A percentile compares a stretch with the other conserved stretches of the same genome.
Conservation (phyloP, 1,140 invertebrate genomes). For the Amyelois transitella region DNA sequence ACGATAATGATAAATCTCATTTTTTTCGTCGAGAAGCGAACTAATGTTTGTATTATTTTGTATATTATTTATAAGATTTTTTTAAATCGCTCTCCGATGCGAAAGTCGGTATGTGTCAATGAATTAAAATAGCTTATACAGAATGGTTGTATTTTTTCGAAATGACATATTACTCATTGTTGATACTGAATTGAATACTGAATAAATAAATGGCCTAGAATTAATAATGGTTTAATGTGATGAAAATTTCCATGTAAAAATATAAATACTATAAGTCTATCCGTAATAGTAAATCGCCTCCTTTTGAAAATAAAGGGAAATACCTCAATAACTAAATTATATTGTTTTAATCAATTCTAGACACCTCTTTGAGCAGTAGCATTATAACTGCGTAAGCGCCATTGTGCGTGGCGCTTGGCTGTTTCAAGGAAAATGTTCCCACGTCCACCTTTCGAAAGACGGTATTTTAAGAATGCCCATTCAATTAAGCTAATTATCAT, state of each 20-base stretch:
- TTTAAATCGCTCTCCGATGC: slow-evolving; percentile 47
- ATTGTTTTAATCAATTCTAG: slow-evolving; percentile 50
- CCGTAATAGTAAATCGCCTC: slow-evolving; percentile 68
- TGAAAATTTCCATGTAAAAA: slow-evolving; percentile 74
- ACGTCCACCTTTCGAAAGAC: not conserved
- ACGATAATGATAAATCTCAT: slow-evolving; percentile 61
- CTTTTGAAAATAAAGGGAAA: slow-evolving; percentile 64
- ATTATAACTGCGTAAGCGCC: not conserved
- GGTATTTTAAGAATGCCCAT: not conserved
- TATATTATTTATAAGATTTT: slow-evolving; percentile 75
- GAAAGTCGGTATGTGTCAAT: slow-evolving; percentile 33
- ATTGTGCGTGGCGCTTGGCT: no score
- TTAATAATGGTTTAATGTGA: slow-evolving; percentile 68
- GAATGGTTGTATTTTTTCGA: slow-evolving; percentile 70
- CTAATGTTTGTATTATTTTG: slow-evolving; percentile 74
- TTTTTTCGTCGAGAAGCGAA: slow-evolving; percentile 48
- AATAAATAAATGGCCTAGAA: slow-evolving; percentile 58
- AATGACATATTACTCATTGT: slow-evolving; percentile 60
- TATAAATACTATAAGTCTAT: slow-evolving; percentile 73
- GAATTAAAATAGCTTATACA: slow-evolving; percentile 65
- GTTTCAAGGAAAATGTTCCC: not conserved
- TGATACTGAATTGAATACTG: slow-evolving; percentile 64
- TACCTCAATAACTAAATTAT: slow-evolving; percentile 62
- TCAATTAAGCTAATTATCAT: not conserved
- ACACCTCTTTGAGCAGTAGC: not conserved